phyloP scores from a whole-genome alignment of 2,113 vertebrate species.

The Rallus limicola region DNA sequence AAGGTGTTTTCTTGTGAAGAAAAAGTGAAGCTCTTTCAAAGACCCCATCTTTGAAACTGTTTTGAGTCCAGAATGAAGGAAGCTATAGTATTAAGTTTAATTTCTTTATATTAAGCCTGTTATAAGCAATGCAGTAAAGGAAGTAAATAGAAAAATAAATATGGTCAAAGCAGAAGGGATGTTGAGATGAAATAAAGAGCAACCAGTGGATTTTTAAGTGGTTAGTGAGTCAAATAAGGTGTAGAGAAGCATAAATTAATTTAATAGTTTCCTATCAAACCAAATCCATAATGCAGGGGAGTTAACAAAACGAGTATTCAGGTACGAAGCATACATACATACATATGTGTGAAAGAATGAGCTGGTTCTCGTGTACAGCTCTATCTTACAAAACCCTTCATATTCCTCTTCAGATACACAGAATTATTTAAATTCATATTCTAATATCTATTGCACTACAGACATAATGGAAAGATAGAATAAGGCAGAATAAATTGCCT shows the following conservation, averaged over 20 bases:
- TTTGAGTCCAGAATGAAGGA: neutral
- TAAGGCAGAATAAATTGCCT: neutral
- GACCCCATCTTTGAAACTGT: neutral
- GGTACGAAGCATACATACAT: neutral
- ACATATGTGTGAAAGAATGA: neutral
- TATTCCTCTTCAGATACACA: neutral
- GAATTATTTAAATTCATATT: neutral
- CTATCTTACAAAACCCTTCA: neutral
- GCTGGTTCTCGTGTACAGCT: neutral
- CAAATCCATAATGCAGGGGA: neutral
- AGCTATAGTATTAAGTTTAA: neutral
- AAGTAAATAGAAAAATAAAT: neutral
- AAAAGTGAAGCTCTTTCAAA: neutral
- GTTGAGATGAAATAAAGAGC: neutral
- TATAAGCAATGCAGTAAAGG: neutral
- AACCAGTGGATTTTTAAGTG: neutral
- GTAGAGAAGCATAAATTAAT: neutral
- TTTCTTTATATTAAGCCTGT: neutral
- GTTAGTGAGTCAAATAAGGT: neutral
- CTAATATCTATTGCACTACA: neutral
- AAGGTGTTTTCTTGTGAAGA: neutral
- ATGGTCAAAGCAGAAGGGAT: neutral
- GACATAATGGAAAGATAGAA: neutral
- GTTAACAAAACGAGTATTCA: neutral
- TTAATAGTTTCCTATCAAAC: constrained; percentile 18